Base-by-base conservation (phyloP, 2,888 invertebrate genomes). In the Heliconius erato region DNA sequence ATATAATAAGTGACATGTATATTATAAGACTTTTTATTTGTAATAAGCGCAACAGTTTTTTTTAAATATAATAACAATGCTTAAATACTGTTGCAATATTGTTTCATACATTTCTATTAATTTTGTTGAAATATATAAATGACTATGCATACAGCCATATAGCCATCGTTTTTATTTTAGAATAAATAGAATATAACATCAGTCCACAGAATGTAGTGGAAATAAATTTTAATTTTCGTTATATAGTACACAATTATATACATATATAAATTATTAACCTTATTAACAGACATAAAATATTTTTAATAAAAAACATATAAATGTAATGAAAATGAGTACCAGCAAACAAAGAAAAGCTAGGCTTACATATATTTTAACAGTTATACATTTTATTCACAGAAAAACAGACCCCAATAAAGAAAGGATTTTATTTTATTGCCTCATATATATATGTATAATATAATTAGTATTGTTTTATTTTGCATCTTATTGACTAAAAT, bases 281-380 rank as follows among this genome's bases (percentile, higher is more conserved):
- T 63, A 63, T 19, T 28, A 77, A 40, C 74, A 54, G 63, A 81
- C 68, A 76, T 71, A 59, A 44, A 40, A 44, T 7, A n/a, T 63
- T 63, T 23, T 63, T 14, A 26, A 16, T 72, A 40, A 40, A 72
- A 72, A 44, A 72, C 72, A 74, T 59, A 26, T 68, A 68, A 28
- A 23, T 67, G 65, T 67, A 78, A 78, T 78, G 78, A 68, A 78
- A 78, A 78, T 78, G 78, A 68, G 35, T 67, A 78, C 65, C 67
- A 78, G 78, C 78, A 78, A 78, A 78, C 67, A 68, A 78, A 78
- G 49, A 78, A 68, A 78, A 78, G 78, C 67, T 28, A 68, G 78
- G 67, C 40, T 44, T 65, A 77, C 11, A 63, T 44, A 19, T 26
- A 76, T 6, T 35, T 23, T 78, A 65, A 7, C 35, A 76, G 23